Evolutionary conservation across 2,888 invertebrate genomes (phyloP).

Genomic region (Ptychoptera albimana): DNA sequence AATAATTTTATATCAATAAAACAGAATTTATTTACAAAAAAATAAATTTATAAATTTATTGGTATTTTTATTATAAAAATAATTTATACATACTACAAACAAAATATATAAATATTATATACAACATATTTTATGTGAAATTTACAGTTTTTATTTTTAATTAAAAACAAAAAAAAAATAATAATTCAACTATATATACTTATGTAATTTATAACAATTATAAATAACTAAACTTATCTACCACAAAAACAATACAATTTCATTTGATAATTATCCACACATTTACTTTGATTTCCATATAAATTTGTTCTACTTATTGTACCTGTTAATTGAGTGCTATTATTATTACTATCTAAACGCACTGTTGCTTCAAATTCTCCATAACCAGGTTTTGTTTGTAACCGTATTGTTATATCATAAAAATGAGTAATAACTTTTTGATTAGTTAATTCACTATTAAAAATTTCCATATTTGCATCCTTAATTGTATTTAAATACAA

Average conservation of each 20-base stretch:
- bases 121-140: no score
- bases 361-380: conserved; percentile 64
- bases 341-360: conserved; percentile 24
- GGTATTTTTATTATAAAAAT: no score
- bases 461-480: conserved; percentile 45
- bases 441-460: conserved; percentile 24
- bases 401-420: conserved; percentile 29
- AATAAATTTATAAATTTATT: no score
- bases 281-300: conserved; percentile 66
- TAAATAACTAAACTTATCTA: no score
- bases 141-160: no score
- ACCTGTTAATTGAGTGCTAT: conserved; percentile 30
- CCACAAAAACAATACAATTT: conserved; percentile 64
- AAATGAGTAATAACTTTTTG: conserved; percentile 21
- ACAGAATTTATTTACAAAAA: no score
- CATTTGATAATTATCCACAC: conserved; percentile 55
- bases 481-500: conserved; percentile 44
- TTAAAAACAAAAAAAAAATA: no score
- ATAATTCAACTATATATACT: no score
- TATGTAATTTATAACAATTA: no score
- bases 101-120: no score
- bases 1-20: no score
- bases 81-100: no score
- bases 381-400: conserved; percentile 35
- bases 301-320: conserved; percentile 62